Evolutionary conservation across 2,797 vertebrate genomes (phyloP).

Genomic region (Rhadinocentrus ornatus): DNA sequence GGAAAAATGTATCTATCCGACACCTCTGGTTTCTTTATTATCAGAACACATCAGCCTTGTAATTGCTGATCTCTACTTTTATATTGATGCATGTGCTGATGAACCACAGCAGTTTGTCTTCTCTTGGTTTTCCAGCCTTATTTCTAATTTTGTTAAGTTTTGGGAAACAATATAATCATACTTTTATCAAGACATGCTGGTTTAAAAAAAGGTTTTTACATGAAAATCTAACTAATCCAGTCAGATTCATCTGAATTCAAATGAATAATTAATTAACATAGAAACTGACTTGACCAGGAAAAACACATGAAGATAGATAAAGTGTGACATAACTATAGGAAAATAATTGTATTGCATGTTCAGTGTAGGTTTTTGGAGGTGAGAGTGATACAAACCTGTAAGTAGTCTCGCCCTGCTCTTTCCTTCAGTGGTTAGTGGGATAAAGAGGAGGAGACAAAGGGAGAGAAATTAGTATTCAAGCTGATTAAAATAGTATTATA

Average conservation of each 20-base stretch:
- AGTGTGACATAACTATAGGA: neutral
- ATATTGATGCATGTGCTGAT: neutral
- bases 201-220: neutral
- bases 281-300: neutral
- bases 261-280: neutral
- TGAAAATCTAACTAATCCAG: neutral
- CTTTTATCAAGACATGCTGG: neutral
- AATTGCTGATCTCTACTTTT: neutral
- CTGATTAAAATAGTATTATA: conserved; percentile 72
- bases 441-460: conserved; percentile 82
- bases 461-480: conserved; percentile 82
- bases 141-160: neutral
- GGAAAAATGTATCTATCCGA: too few relatives aligned
- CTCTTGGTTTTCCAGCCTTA: neutral
- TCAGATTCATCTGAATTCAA: neutral
- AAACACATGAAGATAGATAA: neutral
- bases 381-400: conserved; percentile 82
- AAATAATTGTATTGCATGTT: conserved; percentile 6
- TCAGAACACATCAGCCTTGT: conserved; percentile 3
- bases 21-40: neutral
- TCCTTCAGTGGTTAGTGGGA: conserved; percentile 92
- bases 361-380: conserved; percentile 20
- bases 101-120: neutral
- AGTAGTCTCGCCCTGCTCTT: conserved; percentile 90
- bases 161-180: neutral